Percentiles rank a stretch among this genome's conserved stretches.
phyloP scores from a whole-genome alignment of 35 echinoderm and acorn worm species.

The Eucidaris tribuloides region DNA sequence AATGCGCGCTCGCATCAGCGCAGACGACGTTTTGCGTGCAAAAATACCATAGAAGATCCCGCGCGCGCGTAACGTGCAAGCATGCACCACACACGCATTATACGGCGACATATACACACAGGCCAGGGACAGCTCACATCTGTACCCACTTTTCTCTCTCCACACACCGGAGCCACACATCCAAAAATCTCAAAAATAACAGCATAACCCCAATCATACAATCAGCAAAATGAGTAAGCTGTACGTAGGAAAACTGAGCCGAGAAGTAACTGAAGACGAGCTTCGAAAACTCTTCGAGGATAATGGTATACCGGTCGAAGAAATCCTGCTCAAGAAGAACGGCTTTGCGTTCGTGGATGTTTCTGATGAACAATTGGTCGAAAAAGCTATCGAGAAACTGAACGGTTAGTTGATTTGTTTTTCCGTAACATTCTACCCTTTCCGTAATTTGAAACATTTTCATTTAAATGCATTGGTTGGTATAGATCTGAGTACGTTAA shows the following conservation, averaged over 20 bases:
- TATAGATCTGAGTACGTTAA: too few species aligned
- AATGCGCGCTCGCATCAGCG: too few species aligned
- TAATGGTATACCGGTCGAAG: slow-evolving; percentile 1
- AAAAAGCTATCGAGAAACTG: slow-evolving; percentile 11
- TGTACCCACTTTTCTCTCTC: background rate
- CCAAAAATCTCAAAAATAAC: slow-evolving; percentile 22
- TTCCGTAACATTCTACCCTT: too few species aligned
- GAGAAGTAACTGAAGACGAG: slow-evolving; percentile 22
- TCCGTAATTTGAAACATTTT: too few species aligned
- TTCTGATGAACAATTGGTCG: slow-evolving; percentile 18
- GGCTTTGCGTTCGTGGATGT: slow-evolving; percentile 27
- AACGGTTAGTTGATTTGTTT: slow-evolving; percentile 17
- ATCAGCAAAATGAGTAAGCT: slow-evolving; percentile 32
- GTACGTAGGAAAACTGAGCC: slow-evolving; percentile 22
- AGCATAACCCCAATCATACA: slow-evolving; percentile 2
- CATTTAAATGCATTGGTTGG: too few species aligned
- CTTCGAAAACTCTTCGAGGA: slow-evolving; percentile 32
- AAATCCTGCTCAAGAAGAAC: slow-evolving; percentile 22
- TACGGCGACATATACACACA: too few species aligned
- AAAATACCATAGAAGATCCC: too few species aligned
- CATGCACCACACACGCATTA: too few species aligned
- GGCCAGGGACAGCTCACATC: background rate
- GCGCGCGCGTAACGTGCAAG: too few species aligned
- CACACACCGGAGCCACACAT: slow-evolving; percentile 22
- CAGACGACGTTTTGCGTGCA: too few species aligned